phyloP scores from a whole-genome alignment of 2,888 invertebrate species.

The Cephus spinipes region DNA sequence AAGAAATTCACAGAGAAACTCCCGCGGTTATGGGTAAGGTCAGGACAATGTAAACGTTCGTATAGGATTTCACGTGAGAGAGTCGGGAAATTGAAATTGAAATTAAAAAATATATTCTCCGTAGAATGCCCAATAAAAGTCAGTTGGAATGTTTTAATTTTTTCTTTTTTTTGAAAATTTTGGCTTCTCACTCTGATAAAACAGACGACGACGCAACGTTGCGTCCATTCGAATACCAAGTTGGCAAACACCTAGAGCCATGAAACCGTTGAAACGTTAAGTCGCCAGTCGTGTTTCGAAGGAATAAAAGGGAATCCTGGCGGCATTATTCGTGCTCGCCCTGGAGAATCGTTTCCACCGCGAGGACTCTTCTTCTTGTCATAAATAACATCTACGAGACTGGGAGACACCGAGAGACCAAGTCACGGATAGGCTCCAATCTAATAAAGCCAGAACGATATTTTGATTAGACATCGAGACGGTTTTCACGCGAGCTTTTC shows the following conservation, averaged over 20 bases:
- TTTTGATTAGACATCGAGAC: constrained; percentile 5
- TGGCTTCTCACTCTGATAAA: not conserved
- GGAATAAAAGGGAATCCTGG: not conserved
- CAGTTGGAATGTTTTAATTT: too few relatives aligned
- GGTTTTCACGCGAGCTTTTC: constrained; percentile 54
- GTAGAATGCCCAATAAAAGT: too few relatives aligned
- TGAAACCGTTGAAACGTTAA: not conserved
- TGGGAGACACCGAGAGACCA: not conserved
- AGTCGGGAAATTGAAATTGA: not conserved
- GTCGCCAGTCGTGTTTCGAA: not conserved
- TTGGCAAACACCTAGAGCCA: not conserved
- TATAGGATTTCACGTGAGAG: not conserved
- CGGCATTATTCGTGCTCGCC: not conserved
- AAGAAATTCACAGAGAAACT: not conserved
- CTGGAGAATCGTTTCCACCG: not conserved
- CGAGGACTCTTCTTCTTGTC: not conserved
- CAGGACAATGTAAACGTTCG: not conserved
- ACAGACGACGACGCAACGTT: not conserved
- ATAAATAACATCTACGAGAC: not conserved
- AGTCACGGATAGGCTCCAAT: too few relatives aligned
- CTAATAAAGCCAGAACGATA: not conserved
- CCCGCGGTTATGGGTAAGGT: not conserved
- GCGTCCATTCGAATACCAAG: not conserved
- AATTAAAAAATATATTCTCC: too few relatives aligned
- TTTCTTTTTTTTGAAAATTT: too few relatives aligned